Evolutionary conservation across 1,140 invertebrate species (phyloP).

Genomic region (Lethrus apterus): DNA sequence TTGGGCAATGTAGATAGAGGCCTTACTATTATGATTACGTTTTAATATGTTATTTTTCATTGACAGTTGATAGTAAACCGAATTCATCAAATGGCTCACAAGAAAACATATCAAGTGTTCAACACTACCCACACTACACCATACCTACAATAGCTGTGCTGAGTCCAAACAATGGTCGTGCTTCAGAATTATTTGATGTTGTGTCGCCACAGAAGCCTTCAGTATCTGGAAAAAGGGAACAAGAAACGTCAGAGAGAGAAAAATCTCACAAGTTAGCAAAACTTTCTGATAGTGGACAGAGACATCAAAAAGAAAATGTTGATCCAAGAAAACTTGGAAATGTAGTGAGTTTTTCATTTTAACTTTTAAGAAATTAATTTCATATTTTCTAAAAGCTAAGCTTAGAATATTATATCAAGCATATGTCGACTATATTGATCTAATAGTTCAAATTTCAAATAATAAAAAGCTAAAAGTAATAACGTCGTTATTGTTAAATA

Average conservation of each 20-base stretch:
- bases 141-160: constrained; percentile 40
- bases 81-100: constrained; percentile 37
- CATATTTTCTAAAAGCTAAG: too few relatives aligned
- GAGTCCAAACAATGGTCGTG: constrained; percentile 39
- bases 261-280: constrained; percentile 38
- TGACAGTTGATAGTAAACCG: constrained; percentile 29
- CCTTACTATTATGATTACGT: not conserved
- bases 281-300: constrained; percentile 33
- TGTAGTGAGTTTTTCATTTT: constrained; percentile 21
- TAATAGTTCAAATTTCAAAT: too few relatives aligned
- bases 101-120: constrained; percentile 38
- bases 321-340: constrained; percentile 30
- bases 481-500: too few relatives aligned
- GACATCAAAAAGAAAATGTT: constrained; percentile 36
- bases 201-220: constrained; percentile 11
- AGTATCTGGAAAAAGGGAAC: constrained; percentile 28
- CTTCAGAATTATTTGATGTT: constrained; percentile 27
- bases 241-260: constrained; percentile 28
- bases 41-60: not conserved
- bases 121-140: constrained; percentile 34
- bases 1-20: too few relatives aligned
- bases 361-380: too few relatives aligned
- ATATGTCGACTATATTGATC: too few relatives aligned
- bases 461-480: too few relatives aligned
- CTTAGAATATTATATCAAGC: too few relatives aligned